Evolutionary conservation across 2,113 vertebrate species (phyloP).

Genomic region (Indicator indicator): DNA sequence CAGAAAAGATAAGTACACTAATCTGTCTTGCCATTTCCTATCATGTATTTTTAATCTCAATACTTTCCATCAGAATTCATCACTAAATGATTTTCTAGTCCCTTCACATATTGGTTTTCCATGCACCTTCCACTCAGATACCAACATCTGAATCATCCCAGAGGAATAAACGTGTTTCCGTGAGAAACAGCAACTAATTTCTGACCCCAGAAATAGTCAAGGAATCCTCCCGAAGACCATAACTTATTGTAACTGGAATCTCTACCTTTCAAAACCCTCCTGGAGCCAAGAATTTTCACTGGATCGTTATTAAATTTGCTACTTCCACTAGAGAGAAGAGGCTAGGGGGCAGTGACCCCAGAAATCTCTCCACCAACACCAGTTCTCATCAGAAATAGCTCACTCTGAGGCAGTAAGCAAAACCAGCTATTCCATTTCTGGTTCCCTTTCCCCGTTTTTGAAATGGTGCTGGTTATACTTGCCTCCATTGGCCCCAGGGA

Average conservation of each 20-base stretch:
- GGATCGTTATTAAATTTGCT: background rate
- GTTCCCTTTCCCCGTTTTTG: background rate
- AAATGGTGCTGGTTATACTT: background rate
- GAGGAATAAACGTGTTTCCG: conserved; percentile 9
- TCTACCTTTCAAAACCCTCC: background rate
- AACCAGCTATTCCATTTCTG: background rate
- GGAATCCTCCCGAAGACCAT: background rate
- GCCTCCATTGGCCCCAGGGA: background rate
- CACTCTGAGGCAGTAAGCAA: background rate
- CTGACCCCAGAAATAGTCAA: background rate
- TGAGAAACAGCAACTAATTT: conserved; percentile 14
- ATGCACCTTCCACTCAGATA: background rate
- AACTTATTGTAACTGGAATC: background rate
- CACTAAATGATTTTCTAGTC: conserved; percentile 36
- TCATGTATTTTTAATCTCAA: conserved; percentile 38
- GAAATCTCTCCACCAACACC: background rate
- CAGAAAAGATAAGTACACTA: conserved; percentile 40
- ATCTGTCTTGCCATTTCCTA: conserved; percentile 44
- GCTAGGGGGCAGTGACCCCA: background rate
- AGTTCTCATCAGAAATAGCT: background rate
- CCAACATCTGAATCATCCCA: conserved; percentile 24
- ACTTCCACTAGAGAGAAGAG: background rate
- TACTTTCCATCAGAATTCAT: conserved; percentile 31
- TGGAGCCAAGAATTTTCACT: background rate
- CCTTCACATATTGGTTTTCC: conserved; percentile 32